Evolutionary conservation across 2,888 invertebrate species (phyloP).

Genomic region (Spialia ferax): DNA sequence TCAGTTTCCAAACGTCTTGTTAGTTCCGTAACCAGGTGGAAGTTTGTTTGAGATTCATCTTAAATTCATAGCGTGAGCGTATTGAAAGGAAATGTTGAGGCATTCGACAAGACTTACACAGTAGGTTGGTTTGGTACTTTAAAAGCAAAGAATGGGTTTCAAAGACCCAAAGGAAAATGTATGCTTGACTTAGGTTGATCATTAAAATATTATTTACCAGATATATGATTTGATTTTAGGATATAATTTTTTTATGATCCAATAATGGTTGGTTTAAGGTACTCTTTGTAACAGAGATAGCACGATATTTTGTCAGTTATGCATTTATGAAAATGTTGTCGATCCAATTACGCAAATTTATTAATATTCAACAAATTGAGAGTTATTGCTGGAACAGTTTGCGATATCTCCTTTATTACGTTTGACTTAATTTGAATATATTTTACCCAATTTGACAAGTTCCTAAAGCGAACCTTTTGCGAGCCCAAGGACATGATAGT

Average conservation of each 20-base stretch:
- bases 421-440: constrained; percentile 12
- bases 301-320: too few species aligned
- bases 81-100: constrained; percentile 26
- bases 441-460: constrained; percentile 18
- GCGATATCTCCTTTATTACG: background rate
- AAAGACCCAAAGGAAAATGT: background rate
- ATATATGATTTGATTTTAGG: background rate
- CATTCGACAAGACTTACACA: background rate
- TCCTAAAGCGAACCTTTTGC: constrained; percentile 8
- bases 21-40: constrained; percentile 24
- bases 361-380: background rate
- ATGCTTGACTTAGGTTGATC: background rate
- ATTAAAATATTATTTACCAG: background rate
- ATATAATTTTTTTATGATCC: too few species aligned
- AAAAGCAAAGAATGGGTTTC: background rate
- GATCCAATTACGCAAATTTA: background rate
- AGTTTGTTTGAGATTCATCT: constrained; percentile 19
- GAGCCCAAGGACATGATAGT: constrained; percentile 10
- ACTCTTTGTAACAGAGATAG: too few species aligned
- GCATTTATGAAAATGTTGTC: background rate
- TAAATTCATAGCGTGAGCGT: constrained; percentile 21
- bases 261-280: too few species aligned
- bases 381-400: background rate
- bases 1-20: constrained; percentile 31
- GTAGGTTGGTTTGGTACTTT: constrained; percentile 4